These are phyloP conservation scores for Muricea muricata DNA, from an alignment of 92 coral and sea anemone genomes.

Conservation along the genomic window DNA sequence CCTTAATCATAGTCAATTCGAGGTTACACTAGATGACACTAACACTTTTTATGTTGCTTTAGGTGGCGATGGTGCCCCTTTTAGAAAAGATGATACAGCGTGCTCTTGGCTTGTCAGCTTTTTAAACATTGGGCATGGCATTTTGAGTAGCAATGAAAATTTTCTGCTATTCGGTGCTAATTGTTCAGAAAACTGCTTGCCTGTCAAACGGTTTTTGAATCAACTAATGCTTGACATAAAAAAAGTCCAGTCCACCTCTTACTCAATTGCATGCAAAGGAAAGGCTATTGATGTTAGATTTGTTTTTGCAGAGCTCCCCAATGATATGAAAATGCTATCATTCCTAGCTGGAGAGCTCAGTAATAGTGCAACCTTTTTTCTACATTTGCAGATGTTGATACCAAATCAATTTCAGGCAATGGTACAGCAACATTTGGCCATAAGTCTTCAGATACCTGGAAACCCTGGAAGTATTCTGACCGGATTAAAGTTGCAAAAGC, in stretches of 20 bases:
- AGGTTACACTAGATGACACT: not conserved
- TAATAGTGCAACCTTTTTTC: constrained; percentile 1
- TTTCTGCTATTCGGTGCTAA: constrained; percentile 6
- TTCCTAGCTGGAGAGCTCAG: constrained; percentile 26
- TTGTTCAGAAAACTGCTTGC: constrained; percentile 50
- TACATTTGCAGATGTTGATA: constrained; percentile 5
- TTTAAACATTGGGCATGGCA: constrained; percentile 50
- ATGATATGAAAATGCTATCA: constrained; percentile 65
- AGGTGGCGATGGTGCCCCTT: not conserved
- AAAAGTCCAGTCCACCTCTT: not conserved
- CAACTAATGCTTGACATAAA: constrained; percentile 20
- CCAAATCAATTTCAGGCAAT: not conserved
- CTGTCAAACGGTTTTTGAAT: constrained; percentile 37
- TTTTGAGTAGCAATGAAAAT: constrained; percentile 35
- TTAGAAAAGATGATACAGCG: constrained; percentile 63
- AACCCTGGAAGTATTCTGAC: constrained; percentile 53
- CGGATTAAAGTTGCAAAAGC: constrained; percentile 38
- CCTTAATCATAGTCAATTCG: not conserved
- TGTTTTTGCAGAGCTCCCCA: constrained; percentile 55
- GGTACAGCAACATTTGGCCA: constrained; percentile 49
- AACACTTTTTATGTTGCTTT: constrained; percentile 2
- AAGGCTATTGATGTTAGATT: constrained; percentile 32
- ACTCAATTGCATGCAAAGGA: constrained; percentile 21
- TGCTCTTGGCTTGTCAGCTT: constrained; percentile 62
- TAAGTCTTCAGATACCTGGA: constrained; percentile 44